Base-by-base conservation (phyloP, 2,113 vertebrate species). In the Aptenodytes forsteri region DNA sequence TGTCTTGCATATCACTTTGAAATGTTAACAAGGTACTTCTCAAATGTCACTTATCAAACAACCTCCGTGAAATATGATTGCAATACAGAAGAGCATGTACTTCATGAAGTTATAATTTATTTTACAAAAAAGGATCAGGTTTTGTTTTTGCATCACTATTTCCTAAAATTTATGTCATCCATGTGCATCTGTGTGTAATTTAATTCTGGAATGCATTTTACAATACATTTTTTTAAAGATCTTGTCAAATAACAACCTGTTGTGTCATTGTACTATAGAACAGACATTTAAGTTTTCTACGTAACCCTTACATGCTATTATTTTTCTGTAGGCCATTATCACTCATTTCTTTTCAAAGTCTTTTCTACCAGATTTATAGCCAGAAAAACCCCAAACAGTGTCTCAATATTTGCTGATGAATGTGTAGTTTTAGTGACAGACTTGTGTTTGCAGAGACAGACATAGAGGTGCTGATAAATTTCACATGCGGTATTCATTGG, bases 381-480 rank as follows among this genome's bases (percentile, higher is more conserved):
- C 10, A 71, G 38, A 59, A 8, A 25, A 20, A 8, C 1, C 1
- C 3, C 8, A 10, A 70, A 10, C 3, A 44, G 2, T 20, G 21
- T 17, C 11, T 69, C 38, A 50, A 5, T 52, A 40, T 89, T 70
- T 95, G 36, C 19, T 81, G 54, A 40, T 26, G 18, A 65, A 23
- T 42, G 8, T 21, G 16, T 3, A 76, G 21, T 49, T 93, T 62
- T 36, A 54, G 13, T 29, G 15, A 52, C 4, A 66, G 38, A 13
- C 7, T 30, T 32, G 4, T 56, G 9, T 34, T 76, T 79, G 16
- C 11, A 79, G 25, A 71, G 8, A 27, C 9, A 62, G 29, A 25
- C 8, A 18, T 6, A 36, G 27, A 58, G 6, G 0, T 75, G 32
- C 10, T 70, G 42, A 46, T 19, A 78, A 67, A 55, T 29, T 50